Percentiles rank a stretch among this genome's conserved stretches.
phyloP scores from a whole-genome alignment of 2,113 vertebrate genomes.

The Phylloscopus trochilus region DNA sequence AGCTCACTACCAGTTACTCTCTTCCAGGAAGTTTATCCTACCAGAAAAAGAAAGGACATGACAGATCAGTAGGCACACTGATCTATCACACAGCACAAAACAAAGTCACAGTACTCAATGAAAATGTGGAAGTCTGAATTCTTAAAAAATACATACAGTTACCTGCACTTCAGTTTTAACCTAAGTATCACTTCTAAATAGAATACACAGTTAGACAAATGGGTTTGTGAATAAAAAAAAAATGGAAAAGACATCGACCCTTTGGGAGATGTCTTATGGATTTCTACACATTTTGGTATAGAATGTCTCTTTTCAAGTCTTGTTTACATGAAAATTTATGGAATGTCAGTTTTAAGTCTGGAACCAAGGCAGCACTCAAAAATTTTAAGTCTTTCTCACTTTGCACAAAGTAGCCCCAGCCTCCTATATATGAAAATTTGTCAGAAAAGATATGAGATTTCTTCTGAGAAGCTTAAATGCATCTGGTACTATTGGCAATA shows the following conservation, averaged over 20 bases:
- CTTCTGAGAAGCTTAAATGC: not conserved
- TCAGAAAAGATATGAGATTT: not conserved
- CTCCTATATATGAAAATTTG: not conserved
- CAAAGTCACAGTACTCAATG: not conserved
- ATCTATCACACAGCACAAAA: not conserved
- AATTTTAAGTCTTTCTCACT: not conserved
- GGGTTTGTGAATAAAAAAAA: not conserved
- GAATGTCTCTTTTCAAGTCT: not conserved
- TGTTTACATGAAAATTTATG: not conserved
- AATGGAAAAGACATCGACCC: not conserved
- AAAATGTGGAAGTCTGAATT: not conserved
- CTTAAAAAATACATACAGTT: not conserved
- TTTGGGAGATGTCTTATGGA: not conserved
- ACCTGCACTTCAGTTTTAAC: not conserved
- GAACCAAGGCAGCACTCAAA: not conserved
- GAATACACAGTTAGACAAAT: not conserved
- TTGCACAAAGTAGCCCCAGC: not conserved
- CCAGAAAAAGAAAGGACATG: not conserved
- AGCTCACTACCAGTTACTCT: not conserved
- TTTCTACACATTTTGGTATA: not conserved
- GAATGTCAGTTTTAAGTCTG: not conserved
- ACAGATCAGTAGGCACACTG: not conserved
- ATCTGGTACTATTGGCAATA: not conserved
- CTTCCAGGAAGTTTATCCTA: not conserved
- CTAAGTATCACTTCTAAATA: not conserved